A percentile compares a stretch with the other conserved stretches of the same genome.
Conservation (phyloP, 2,888 invertebrate species). For the Pyrrhia umbra region DNA sequence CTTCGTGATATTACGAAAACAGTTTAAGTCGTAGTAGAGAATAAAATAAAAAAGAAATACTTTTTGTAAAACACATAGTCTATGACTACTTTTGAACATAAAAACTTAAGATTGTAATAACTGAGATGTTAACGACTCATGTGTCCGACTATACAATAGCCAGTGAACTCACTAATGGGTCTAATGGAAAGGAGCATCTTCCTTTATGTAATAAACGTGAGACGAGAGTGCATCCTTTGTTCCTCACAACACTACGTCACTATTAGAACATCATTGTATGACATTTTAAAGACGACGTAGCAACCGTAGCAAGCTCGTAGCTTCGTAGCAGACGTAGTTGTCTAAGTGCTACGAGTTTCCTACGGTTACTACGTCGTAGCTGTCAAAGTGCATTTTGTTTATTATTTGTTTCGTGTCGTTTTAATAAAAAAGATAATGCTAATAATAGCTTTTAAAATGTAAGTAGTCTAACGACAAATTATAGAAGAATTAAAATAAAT, state of each 20-base stretch:
- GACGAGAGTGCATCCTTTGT: conserved; percentile 21
- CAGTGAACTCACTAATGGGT: conserved; percentile 15
- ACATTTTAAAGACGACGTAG: conserved; percentile 45
- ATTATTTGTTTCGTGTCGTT: background rate
- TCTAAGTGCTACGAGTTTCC: conserved; percentile 41
- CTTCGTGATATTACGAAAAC: background rate
- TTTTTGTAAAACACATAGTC: background rate
- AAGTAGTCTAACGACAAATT: no score
- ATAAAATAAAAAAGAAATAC: background rate
- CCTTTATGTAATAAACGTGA: background rate
- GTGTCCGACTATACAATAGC: background rate
- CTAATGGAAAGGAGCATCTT: conserved; percentile 30
- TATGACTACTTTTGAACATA: no score
- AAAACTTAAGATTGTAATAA: no score
- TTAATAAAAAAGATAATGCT: background rate
- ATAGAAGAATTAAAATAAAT: no score
- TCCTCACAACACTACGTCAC: conserved; percentile 29
- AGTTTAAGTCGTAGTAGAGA: background rate
- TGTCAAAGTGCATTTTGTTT: background rate
- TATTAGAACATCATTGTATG: conserved; percentile 42
- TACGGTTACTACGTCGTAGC: background rate
- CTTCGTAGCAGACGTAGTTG: conserved; percentile 15
- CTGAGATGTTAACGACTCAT: no score
- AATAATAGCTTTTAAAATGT: no score
- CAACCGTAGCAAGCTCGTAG: conserved; percentile 43